Evolutionary conservation across 2,113 vertebrate genomes (phyloP).

Genomic region (Onychostruthus taczanowskii): DNA sequence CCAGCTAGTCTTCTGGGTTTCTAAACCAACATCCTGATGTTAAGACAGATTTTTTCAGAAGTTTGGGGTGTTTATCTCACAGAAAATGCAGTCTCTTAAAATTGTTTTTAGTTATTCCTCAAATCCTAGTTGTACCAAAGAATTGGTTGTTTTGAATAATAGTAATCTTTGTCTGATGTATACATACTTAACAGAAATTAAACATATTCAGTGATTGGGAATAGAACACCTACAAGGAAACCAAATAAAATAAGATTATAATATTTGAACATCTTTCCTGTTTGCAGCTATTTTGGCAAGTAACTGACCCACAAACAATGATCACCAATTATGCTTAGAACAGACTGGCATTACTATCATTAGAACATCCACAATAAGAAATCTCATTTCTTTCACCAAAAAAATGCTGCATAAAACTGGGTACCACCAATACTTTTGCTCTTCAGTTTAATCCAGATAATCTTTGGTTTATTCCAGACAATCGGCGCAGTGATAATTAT

Average conservation of each 20-base stretch:
- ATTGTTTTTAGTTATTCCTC: not conserved
- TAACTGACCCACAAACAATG: not conserved
- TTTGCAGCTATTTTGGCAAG: not conserved
- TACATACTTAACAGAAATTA: not conserved
- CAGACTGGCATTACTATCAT: not conserved
- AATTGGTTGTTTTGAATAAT: not conserved
- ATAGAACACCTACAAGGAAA: not conserved
- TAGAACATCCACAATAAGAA: not conserved
- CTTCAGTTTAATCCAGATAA: not conserved
- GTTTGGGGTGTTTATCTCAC: not conserved
- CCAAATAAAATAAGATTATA: not conserved
- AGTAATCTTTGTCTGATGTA: not conserved
- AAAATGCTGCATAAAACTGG: not conserved
- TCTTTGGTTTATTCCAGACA: not conserved
- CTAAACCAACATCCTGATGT: not conserved
- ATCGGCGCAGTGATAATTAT: not conserved
- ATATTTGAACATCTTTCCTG: not conserved
- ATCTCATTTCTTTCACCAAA: not conserved
- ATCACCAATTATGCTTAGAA: not conserved
- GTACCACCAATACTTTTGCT: not conserved
- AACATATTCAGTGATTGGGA: not conserved
- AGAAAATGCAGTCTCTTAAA: not conserved
- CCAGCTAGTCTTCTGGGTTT: not conserved
- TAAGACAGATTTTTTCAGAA: not conserved
- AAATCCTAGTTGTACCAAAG: not conserved